Base-by-base conservation (phyloP, 2,888 invertebrate genomes). In the Hybos culiciformis region DNA sequence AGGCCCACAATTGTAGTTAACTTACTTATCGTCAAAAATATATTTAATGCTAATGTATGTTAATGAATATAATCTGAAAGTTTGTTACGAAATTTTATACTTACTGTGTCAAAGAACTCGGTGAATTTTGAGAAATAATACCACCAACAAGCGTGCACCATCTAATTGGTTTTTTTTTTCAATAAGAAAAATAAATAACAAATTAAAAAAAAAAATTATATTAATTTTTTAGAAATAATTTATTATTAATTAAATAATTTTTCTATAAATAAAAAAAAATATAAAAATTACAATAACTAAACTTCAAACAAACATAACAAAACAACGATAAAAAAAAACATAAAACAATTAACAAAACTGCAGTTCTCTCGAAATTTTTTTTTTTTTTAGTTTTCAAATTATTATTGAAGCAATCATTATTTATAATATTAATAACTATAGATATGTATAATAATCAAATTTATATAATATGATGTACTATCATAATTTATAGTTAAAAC, bases 81-180 rank as follows among this genome's bases (percentile, higher is more conserved):
- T n/a, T n/a, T n/a, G n/a, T 33, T 41, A 37, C 37, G 42, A 19
- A 34, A 40, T 26, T 18, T 23, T 33, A 44, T 48, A 74, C 83
- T 81, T 69, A 93, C 92, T 69, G 93, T 93, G 69, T 93, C 93
- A 68, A 92, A 77, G 66, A 93, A 88, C 69, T 94, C 94, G 54
- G 91, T 87, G 70, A 92, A 92, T 68, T 94, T 94, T 43, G 93
- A 91, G 66, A 93, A 83, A 68, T 85, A 92, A 69, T 93, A 93
- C 90, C 88, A 88, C 91, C 92, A 93, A 64, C 88, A 86, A 32
- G 83, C 85, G 64, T 83, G 77, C 45, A 85, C 87, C 88, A 93
- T 91, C 92, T 92, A 74, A 46, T 33, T 18, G 29, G 39, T 9
- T 29, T 20, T 21, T 14, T 39, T 37, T 41, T n/a, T n/a, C n/a